Conservation (phyloP, 2,797 vertebrate genomes). For the Spinus olivaceus region DNA sequence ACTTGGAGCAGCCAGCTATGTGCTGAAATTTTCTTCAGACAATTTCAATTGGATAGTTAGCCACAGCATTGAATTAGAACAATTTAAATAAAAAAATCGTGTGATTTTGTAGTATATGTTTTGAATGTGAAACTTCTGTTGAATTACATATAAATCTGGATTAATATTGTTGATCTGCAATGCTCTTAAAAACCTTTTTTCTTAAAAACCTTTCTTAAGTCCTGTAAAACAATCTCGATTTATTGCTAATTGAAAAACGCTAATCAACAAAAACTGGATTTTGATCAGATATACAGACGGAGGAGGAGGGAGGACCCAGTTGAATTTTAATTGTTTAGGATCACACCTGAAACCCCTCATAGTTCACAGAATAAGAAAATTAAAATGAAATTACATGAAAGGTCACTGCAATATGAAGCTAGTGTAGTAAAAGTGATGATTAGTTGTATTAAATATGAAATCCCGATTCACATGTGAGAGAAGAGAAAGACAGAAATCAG, state of each 20-base stretch:
- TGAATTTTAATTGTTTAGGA: neutral
- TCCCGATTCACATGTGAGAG: neutral
- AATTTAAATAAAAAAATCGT: conserved; percentile 27
- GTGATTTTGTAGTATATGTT: conserved; percentile 7
- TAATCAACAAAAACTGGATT: neutral
- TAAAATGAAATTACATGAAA: neutral
- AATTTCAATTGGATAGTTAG: conserved; percentile 44
- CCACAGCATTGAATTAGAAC: neutral
- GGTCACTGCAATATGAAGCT: neutral
- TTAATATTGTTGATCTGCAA: neutral
- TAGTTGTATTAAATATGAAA: neutral
- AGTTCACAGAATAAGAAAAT: neutral
- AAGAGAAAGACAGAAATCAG: neutral
- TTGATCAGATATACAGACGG: neutral
- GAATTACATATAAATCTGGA: neutral
- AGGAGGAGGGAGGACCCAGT: neutral
- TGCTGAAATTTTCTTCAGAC: conserved; percentile 31
- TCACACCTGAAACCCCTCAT: neutral
- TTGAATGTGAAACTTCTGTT: neutral
- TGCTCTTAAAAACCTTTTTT: neutral
- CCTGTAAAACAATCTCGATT: neutral
- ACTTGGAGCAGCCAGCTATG: neutral
- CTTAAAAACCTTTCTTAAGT: neutral
- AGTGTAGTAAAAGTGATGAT: neutral
- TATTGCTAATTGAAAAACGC: neutral